These are phyloP conservation scores for Scophthalmus maximus DNA, from an alignment of 2,113 vertebrate species.

Conservation along the genomic window DNA sequence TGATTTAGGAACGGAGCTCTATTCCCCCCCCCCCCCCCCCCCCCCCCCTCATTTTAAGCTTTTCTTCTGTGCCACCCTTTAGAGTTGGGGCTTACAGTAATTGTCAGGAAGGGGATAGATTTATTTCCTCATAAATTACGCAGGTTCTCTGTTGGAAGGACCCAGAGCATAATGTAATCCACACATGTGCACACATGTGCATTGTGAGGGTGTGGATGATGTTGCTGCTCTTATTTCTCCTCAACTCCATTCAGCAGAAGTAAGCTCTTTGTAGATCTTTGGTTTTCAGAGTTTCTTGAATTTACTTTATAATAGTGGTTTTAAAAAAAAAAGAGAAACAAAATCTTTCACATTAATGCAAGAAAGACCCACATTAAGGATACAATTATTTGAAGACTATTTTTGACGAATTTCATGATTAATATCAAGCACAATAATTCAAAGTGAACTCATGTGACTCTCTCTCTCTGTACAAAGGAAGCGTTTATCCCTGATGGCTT, in stretches of 20 bases:
- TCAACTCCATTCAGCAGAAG: conserved; percentile 20
- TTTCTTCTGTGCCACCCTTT: conserved; percentile 79
- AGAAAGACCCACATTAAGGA: too few relatives aligned
- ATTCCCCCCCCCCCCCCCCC: conserved; percentile 17
- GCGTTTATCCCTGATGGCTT: conserved; percentile 38
- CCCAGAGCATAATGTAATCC: conserved; percentile 73
- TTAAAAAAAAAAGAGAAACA: too few relatives aligned
- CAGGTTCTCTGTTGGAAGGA: conserved; percentile 69
- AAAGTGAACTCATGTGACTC: too few relatives aligned
- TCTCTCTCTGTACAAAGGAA: conserved; percentile 48
- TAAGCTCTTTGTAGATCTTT: background rate
- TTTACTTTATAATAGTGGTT: background rate
- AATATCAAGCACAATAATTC: background rate
- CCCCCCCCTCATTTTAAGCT: conserved; percentile 40
- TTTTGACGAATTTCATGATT: background rate
- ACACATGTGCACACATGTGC: conserved; percentile 72
- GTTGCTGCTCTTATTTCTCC: conserved; percentile 42
- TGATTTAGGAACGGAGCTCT: conserved; percentile 61
- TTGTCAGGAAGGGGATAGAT: conserved; percentile 79
- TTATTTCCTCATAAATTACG: conserved; percentile 81
- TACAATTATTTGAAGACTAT: background rate
- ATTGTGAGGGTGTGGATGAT: conserved; percentile 58
- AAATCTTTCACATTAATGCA: too few relatives aligned
- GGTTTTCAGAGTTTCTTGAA: background rate
- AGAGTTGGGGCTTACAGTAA: conserved; percentile 75